Conservation (phyloP, 2,797 vertebrate genomes). For the Luscinia luscinia region DNA sequence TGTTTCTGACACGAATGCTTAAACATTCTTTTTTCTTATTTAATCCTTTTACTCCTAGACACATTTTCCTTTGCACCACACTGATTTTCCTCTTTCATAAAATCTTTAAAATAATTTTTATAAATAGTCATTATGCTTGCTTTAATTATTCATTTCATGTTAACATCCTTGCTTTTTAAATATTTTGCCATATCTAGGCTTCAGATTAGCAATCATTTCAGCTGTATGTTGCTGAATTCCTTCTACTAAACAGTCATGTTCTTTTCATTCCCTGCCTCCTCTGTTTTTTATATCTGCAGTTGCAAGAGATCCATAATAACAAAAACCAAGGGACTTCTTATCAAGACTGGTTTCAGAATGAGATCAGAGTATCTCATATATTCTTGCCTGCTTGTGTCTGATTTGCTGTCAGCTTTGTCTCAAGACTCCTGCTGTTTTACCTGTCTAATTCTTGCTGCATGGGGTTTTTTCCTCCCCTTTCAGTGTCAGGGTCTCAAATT, state of each 20-base stretch:
- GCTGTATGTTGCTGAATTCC: background rate
- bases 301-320: background rate
- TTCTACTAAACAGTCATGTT: background rate
- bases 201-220: background rate
- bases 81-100: background rate
- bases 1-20: background rate
- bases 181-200: background rate
- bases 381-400: background rate
- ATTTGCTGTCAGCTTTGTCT: background rate
- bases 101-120: background rate
- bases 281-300: background rate
- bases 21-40: background rate
- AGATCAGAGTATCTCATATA: background rate
- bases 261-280: background rate
- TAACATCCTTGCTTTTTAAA: background rate
- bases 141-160: background rate
- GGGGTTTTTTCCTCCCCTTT: background rate
- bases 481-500: background rate
- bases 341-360: background rate
- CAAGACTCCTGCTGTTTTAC: background rate
- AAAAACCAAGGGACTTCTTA: background rate
- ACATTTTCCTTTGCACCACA: background rate
- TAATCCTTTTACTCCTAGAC: background rate
- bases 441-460: background rate
- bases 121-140: background rate